Evolutionary conservation across 2,888 invertebrate genomes (phyloP), one percentile per base, ranked within the genome.

Genomic region (Folsomia candida): DNA sequence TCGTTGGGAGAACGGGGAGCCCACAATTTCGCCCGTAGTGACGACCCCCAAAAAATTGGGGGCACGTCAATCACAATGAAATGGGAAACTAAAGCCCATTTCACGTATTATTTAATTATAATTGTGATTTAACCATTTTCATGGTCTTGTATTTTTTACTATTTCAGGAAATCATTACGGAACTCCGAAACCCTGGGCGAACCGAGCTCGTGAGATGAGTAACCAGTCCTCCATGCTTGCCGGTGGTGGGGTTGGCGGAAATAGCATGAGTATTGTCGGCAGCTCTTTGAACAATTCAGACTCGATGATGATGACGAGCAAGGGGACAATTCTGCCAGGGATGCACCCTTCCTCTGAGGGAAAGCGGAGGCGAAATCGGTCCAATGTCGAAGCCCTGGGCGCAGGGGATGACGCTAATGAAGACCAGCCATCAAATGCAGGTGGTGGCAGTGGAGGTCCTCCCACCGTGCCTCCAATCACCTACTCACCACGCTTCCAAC

Each of bases 81-180:
- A n/a, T n/a, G n/a, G n/a, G n/a, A n/a, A n/a, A n/a, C n/a, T n/a
- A n/a, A n/a, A n/a, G n/a, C n/a, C n/a, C n/a, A n/a, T n/a, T n/a
- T n/a, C n/a, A n/a, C n/a, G n/a, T n/a, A n/a, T n/a, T n/a, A n/a
- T n/a, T n/a, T n/a, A n/a, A n/a, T n/a, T n/a, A n/a, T n/a, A n/a
- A n/a, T n/a, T n/a, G n/a, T n/a, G n/a, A n/a, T n/a, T n/a, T n/a
- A n/a, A n/a, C n/a, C n/a, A 57, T 57, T 6, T 6, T 57, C 22
- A 11, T 57, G 9, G 9, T 57, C 26, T 59, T 59, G 24, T 28
- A 14, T 67, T 67, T 58, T 25, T 28, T 51, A 63, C 26, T 66
- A 27, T 58, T 76, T 11, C 78, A 87, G 87, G 87, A 54, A 87
- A 87, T 81, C 86, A 86, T 81, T 87, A 87, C 83, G 87, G 87